Conservation (phyloP, 2,797 vertebrate species). For the Choloepus didactylus region DNA sequence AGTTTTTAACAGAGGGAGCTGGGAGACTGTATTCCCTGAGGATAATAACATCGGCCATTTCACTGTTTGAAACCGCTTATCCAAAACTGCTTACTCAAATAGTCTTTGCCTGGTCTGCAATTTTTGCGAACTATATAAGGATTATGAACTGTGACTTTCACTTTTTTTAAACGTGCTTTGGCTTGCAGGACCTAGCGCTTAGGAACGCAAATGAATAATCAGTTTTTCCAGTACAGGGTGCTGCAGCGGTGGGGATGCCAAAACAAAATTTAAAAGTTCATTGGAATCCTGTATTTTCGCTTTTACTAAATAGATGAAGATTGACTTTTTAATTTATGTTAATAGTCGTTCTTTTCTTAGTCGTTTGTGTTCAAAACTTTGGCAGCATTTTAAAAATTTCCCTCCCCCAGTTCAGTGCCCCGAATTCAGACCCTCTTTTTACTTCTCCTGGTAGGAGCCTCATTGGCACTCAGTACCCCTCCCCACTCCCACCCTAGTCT, state of each 20-base stretch:
- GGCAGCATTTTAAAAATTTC: neutral
- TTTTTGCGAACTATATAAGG: neutral
- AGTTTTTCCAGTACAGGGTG: neutral
- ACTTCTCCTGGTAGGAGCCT: neutral
- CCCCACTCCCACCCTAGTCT: too few relatives aligned
- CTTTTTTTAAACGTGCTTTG: constrained; percentile 3
- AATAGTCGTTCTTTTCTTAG: neutral
- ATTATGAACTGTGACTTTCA: neutral
- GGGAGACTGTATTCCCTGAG: neutral
- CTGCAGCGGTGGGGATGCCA: neutral
- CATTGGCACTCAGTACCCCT: neutral
- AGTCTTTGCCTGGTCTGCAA: neutral
- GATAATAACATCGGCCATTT: neutral
- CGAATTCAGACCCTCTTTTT: neutral
- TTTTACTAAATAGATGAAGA: neutral
- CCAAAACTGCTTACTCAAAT: neutral
- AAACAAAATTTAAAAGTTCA: neutral
- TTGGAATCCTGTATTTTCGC: neutral
- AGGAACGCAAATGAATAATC: neutral
- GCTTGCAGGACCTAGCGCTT: neutral
- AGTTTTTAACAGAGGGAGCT: constrained; percentile 23
- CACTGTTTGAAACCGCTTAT: neutral
- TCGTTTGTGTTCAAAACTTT: neutral
- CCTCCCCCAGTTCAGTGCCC: neutral
- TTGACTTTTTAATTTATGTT: neutral